These are phyloP conservation scores for Acrobasis consociella DNA, from an alignment of 2,888 invertebrate genomes.

Conservation along the genomic window DNA sequence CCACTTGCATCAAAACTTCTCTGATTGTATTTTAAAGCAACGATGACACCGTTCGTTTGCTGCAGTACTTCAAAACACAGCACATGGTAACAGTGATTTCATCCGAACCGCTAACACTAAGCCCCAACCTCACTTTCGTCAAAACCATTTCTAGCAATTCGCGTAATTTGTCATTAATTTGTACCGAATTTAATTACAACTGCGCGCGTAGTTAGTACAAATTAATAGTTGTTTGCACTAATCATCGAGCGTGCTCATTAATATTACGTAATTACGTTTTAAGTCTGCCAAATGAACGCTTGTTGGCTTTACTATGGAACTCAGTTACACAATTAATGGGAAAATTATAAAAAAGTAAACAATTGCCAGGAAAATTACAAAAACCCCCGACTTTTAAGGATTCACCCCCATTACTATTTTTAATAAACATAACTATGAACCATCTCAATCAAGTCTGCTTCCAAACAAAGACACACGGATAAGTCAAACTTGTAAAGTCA, in stretches of 20 bases:
- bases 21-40: no score
- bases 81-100: background rate
- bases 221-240: constrained; percentile 41
- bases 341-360: background rate
- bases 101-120: constrained; percentile 11
- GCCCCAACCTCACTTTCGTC: constrained; percentile 32
- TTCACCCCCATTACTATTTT: no score
- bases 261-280: constrained; percentile 23
- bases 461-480: no score
- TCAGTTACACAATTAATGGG: background rate
- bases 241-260: constrained; percentile 37
- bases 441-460: no score
- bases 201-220: constrained; percentile 32
- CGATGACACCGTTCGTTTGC: no score
- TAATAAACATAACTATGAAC: no score
- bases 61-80: no score
- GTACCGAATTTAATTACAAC: constrained; percentile 47
- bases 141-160: constrained; percentile 45
- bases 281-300: constrained; percentile 6
- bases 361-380: no score
- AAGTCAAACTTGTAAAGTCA: no score
- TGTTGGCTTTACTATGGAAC: constrained; percentile 7
- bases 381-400: no score
- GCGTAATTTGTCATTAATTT: constrained; percentile 51
- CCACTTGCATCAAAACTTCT: no score